Evolutionary conservation across 2,888 invertebrate genomes (phyloP), one percentile per base, ranked within the genome.

Genomic region (Drosophila colorata): DNA sequence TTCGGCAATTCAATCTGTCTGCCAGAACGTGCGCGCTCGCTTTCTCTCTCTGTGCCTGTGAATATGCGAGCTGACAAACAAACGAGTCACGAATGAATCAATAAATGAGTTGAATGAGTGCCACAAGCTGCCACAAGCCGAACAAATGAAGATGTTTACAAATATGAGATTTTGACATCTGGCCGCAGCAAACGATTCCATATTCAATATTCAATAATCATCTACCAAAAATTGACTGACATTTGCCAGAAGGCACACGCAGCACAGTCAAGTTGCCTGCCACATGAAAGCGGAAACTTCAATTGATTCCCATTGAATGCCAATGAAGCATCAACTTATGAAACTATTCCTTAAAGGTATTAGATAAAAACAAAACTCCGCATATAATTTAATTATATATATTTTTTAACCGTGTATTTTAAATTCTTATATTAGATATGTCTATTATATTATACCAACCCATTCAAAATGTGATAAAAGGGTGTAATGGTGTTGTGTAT

Each of bases 81-180:
- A 69, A 60, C 57, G 46, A 66, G 74, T 65, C 72, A 63, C 61
- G 73, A 83, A 64, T 76, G 69, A 80, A 73, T 83, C 87, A 83
- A 80, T 81, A 84, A 82, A 81, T 80, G 81, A 72, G 68, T 74
- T 68, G 69, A 81, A 78, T 60, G 84, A 74, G 71, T 78, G 85
- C 69, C 69, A 74, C 85, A 82, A 65, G 81, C 78, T 74, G 85
- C 63, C 51, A n/a, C n/a, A n/a, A n/a, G 63, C 69, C 55, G 60
- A 44, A 43, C 49, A 55, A 69, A 78, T 74, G 61, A 69, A 56
- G 51, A 58, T 78, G 87, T 76, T 86, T 80, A 86, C 87, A 80
- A 76, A 80, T 73, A 86, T 76, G 73, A 73, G 75, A 68, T 59
- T 82, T 56, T 58, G 68, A 82, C 82, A 80, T 71, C 71, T 81